These are phyloP conservation scores for Ivindomyrus marchei DNA, from an alignment of 2,113 vertebrate genomes.

Conservation along the genomic window DNA sequence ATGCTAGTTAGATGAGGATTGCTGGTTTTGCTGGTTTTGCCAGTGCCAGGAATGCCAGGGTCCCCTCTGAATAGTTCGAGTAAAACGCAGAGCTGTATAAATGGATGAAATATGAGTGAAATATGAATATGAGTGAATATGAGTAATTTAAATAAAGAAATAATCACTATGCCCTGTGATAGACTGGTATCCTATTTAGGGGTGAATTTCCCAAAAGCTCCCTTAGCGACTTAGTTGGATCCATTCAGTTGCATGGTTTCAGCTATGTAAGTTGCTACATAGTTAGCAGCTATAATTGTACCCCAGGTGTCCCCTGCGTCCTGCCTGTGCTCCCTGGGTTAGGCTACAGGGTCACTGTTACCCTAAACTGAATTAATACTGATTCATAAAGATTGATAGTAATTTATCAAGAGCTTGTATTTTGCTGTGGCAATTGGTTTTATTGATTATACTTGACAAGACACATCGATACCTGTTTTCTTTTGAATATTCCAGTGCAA, in stretches of 20 bases:
- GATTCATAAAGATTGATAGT: neutral
- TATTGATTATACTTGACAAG: neutral
- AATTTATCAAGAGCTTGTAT: neutral
- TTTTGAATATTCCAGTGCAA: neutral
- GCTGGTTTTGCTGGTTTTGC: neutral
- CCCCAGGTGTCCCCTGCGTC: neutral
- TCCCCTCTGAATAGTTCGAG: neutral
- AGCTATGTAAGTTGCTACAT: neutral
- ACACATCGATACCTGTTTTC: neutral
- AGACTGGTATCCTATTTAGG: neutral
- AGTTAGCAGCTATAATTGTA: neutral
- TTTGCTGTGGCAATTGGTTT: neutral
- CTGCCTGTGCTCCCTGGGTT: neutral
- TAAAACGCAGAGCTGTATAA: neutral
- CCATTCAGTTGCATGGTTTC: neutral
- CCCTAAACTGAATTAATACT: neutral
- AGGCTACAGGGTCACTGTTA: neutral
- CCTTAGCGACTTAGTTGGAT: neutral
- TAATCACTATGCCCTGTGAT: neutral
- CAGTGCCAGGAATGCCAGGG: neutral
- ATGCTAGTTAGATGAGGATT: neutral
- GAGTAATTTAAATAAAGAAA: neutral
- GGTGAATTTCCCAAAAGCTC: neutral
- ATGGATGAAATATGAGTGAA: neutral
- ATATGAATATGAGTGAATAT: too few relatives aligned